Percentiles rank a stretch among this genome's conserved stretches.
Evolutionary conservation across 2,888 invertebrate genomes (phyloP).

Genomic region (Drepanosiphum platanoidis): DNA sequence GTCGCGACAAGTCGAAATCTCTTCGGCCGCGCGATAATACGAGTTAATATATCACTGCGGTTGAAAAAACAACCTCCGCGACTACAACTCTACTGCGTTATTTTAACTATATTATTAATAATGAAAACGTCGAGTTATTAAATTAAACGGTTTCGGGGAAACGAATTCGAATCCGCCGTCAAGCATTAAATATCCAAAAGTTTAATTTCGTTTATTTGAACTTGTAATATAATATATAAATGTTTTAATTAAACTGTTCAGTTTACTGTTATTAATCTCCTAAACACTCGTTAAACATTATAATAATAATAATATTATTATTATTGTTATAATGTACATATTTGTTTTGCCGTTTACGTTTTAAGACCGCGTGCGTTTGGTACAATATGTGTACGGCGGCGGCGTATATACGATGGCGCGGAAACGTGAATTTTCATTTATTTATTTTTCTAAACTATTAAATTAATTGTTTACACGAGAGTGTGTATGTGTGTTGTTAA

Average conservation of each 20-base stretch:
- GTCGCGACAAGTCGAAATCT: too few relatives aligned
- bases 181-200: not conserved
- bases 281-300: not conserved
- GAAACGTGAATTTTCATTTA: too few relatives aligned
- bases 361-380: not conserved
- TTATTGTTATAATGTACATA: too few relatives aligned
- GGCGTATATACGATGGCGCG: too few relatives aligned
- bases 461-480: not conserved
- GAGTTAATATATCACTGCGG: too few relatives aligned
- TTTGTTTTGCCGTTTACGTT: not conserved
- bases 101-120: too few relatives aligned
- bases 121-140: not conserved
- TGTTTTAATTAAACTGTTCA: not conserved
- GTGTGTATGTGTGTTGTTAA: not conserved
- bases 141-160: not conserved
- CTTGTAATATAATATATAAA: too few relatives aligned
- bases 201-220: not conserved
- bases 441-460: too few relatives aligned
- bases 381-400: not conserved
- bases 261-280: not conserved
- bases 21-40: too few relatives aligned
- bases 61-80: too few relatives aligned
- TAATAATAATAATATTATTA: too few relatives aligned
- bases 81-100: too few relatives aligned
- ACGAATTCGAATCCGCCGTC: not conserved